Percentiles rank a stretch among this genome's conserved stretches.
These are phyloP conservation scores for Enteromius thamalakanensis DNA, from an alignment of 2,797 vertebrate genomes.

Conservation along the genomic window DNA sequence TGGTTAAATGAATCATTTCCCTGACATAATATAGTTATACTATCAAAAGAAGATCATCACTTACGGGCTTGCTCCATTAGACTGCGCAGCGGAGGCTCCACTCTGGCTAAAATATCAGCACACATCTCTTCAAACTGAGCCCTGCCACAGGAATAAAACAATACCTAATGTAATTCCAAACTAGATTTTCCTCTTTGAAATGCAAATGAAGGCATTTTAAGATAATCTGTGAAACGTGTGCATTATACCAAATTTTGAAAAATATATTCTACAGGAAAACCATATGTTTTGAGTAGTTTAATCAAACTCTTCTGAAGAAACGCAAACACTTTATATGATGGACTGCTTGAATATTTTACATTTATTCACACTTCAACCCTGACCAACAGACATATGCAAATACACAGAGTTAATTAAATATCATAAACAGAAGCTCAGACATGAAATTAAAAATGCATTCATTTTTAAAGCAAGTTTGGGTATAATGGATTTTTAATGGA, in stretches of 20 bases:
- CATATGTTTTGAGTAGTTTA: background rate
- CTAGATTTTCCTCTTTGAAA: background rate
- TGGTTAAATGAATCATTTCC: background rate
- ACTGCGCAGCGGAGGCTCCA: conserved; percentile 89
- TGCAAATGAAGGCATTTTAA: background rate
- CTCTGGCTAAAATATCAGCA: conserved; percentile 85
- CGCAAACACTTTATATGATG: background rate
- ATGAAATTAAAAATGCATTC: background rate
- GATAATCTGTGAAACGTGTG: background rate
- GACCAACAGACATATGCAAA: too few relatives aligned
- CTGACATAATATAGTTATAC: conserved; percentile 26
- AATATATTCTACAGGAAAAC: background rate
- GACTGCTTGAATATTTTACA: too few relatives aligned
- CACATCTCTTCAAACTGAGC: conserved; percentile 95
- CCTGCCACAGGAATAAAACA: conserved; percentile 69
- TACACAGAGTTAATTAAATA: too few relatives aligned
- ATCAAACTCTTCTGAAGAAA: background rate
- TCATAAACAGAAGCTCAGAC: too few relatives aligned
- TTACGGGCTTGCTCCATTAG: conserved; percentile 96
- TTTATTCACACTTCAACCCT: too few relatives aligned
- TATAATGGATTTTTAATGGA: background rate
- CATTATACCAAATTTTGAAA: background rate
- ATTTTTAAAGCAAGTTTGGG: background rate
- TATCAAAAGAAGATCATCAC: conserved; percentile 64
- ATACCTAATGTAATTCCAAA: background rate